phyloP scores from a whole-genome alignment of 1,140 invertebrate genomes.

The Triops cancriformis region DNA sequence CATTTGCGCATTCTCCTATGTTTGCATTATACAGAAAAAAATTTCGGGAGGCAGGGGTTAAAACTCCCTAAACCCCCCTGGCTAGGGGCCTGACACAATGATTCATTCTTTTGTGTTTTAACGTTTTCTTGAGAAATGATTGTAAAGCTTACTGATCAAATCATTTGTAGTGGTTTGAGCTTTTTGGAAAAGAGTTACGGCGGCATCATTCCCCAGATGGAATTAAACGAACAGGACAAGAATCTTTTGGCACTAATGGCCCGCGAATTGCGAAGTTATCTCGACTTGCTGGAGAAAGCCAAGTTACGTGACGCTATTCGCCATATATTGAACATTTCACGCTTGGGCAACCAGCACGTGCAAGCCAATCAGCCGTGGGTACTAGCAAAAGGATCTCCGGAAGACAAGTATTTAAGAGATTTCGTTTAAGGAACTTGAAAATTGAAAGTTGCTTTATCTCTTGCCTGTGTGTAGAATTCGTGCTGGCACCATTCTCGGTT shows the following conservation, averaged over 20 bases:
- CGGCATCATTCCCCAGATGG: conserved; percentile 62
- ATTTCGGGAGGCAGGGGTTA: too few relatives aligned
- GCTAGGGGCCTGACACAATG: too few relatives aligned
- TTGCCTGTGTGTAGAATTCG: conserved; percentile 49
- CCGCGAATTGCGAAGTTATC: conserved; percentile 69
- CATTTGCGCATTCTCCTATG: too few relatives aligned
- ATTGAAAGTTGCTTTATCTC: conserved; percentile 31
- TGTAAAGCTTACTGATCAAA: conserved; percentile 18
- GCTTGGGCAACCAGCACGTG: conserved; percentile 93
- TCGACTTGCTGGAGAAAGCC: conserved; percentile 68
- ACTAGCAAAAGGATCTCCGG: conserved; percentile 69
- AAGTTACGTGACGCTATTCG: conserved; percentile 78
- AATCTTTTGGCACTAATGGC: conserved; percentile 71
- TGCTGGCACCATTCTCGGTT: conserved; percentile 73
- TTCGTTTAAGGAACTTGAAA: conserved; percentile 27
- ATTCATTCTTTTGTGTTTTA: conserved; percentile 16
- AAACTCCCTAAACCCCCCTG: too few relatives aligned
- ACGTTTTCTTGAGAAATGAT: conserved; percentile 21
- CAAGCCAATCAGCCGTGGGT: conserved; percentile 92
- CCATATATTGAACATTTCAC: conserved; percentile 76
- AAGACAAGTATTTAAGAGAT: conserved; percentile 60
- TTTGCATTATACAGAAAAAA: too few relatives aligned
- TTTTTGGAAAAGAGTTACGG: conserved; percentile 84
- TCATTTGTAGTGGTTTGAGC: conserved; percentile 58
- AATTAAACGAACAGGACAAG: conserved; percentile 59